Conservation (phyloP, 2,113 vertebrate genomes). For the Cyanoderma ruficeps region DNA sequence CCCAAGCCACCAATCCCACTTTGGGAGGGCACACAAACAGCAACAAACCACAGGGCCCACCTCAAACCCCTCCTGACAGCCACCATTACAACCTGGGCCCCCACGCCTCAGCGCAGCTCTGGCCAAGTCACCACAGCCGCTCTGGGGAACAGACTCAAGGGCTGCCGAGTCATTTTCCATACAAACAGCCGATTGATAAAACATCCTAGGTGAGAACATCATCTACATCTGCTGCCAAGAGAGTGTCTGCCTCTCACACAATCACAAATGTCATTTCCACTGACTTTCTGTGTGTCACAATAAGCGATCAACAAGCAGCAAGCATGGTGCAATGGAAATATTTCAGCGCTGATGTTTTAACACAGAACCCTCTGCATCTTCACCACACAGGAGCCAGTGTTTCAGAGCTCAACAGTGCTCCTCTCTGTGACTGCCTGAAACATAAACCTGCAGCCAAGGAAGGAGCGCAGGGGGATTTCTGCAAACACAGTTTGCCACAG, state of each 20-base stretch:
- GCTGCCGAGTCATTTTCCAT: neutral
- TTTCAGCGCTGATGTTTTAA: neutral
- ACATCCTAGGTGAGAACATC: neutral
- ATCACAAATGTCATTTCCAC: neutral
- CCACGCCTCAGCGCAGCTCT: accelerated
- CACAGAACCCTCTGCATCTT: neutral
- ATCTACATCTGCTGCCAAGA: neutral
- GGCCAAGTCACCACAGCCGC: accelerated
- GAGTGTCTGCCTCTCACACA: neutral
- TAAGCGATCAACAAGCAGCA: neutral
- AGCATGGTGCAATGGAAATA: accelerated
- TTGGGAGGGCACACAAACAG: neutral
- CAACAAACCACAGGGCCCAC: accelerated
- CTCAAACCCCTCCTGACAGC: accelerated
- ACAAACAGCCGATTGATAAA: neutral
- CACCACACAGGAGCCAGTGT: neutral
- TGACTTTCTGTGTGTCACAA: accelerated
- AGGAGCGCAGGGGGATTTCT: neutral
- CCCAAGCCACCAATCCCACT: neutral
- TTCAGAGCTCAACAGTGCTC: neutral
- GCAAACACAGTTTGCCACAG: neutral
- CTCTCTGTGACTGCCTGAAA: neutral
- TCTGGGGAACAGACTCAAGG: neutral
- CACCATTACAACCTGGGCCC: accelerated
- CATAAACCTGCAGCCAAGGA: neutral